A percentile compares a stretch with the other conserved stretches of the same genome.
phyloP scores from a whole-genome alignment of 2,113 vertebrate genomes.

The Pan troglodytes region NHGRI_mPanTro3-v2.1_pri NC_072421.2:38000501-38001000 shows the following conservation, averaged over 20 bases:
- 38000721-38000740: constrained; percentile 37
- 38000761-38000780: not conserved
- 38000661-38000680: constrained; percentile 29
- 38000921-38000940: constrained; percentile 15
- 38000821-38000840: not conserved
- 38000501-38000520: not conserved
- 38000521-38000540: constrained; percentile 18
- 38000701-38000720: constrained; percentile 1
- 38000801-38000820: not conserved
- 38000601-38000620: constrained; percentile 41
- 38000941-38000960: constrained; percentile 49
- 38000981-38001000: not conserved
- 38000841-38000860: constrained; percentile 23
- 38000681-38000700: not conserved
- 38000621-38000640: constrained; percentile 25
- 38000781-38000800: not conserved
- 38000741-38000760: constrained; percentile 48
- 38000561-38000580: constrained; percentile 58
- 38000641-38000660: constrained; percentile 41
- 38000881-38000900: not conserved
- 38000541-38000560: constrained; percentile 24
- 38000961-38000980: not conserved
- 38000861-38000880: constrained; percentile 19
- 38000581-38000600: constrained; percentile 52
- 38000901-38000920: constrained; percentile 34